phyloP scores from a whole-genome alignment of 2,113 vertebrate genomes.

The Heloderma charlesbogerti region DNA sequence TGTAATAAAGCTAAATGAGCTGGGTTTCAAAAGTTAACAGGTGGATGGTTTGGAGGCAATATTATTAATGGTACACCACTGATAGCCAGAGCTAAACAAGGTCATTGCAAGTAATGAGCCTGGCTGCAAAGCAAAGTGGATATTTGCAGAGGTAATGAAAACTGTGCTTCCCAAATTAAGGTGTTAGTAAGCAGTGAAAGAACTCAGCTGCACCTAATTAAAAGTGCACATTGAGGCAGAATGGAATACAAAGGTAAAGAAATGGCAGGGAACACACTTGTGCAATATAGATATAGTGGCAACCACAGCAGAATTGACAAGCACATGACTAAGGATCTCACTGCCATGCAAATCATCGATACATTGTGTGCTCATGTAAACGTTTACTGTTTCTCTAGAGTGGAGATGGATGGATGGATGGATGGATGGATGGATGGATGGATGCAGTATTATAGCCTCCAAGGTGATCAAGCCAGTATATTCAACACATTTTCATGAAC shows the following conservation, averaged over 20 bases:
- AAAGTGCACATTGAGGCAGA: constrained; percentile 61
- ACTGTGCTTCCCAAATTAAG: constrained; percentile 47
- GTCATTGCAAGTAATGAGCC: constrained; percentile 66
- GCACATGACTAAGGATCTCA: neutral
- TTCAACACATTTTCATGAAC: neutral
- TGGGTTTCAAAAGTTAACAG: constrained; percentile 68
- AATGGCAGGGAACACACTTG: constrained; percentile 40
- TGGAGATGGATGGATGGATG: neutral
- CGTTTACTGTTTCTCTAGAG: rapidly evolving
- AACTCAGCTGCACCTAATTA: constrained; percentile 62
- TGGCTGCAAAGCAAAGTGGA: constrained; percentile 55
- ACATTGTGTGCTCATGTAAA: rapidly evolving
- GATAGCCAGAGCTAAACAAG: constrained; percentile 58
- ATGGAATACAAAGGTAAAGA: constrained; percentile 60
- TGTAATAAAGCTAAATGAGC: constrained; percentile 16
- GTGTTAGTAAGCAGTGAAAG: constrained; percentile 56
- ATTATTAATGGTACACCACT: constrained; percentile 55
- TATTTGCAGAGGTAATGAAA: constrained; percentile 53
- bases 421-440: neutral
- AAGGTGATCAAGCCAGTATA: constrained; percentile 3
- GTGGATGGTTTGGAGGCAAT: constrained; percentile 66
- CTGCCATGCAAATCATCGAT: rapidly evolving
- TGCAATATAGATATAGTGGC: neutral
- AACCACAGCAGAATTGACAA: rapidly evolving
- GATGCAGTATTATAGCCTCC: neutral